Conservation (phyloP, 1,140 invertebrate genomes). For the Drosophila carrolli region DNA sequence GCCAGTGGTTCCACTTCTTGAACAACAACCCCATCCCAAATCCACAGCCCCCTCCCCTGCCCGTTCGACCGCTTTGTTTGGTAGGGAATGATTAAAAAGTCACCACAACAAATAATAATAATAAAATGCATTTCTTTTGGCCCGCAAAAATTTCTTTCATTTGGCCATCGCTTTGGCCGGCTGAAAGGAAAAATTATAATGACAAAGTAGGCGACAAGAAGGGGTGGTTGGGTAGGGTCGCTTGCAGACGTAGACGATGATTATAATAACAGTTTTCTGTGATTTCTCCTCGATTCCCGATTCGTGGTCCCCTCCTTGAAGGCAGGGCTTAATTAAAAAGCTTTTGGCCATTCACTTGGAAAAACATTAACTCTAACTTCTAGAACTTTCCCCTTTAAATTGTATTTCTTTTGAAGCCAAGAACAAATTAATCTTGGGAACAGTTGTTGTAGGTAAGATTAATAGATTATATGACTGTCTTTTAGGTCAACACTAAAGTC, state of each 20-base stretch:
- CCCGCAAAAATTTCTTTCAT: conserved; percentile 33
- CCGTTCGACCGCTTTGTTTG: neutral
- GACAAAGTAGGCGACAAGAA: conserved; percentile 74
- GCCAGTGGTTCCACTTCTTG: conserved; percentile 29
- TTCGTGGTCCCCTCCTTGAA: conserved; percentile 50
- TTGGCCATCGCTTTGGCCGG: conserved; percentile 46
- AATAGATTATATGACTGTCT: too few species aligned
- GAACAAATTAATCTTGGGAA: neutral
- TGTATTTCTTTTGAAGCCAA: neutral
- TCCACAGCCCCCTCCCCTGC: too few species aligned
- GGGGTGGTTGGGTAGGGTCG: conserved; percentile 14
- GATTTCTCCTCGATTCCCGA: conserved; percentile 59
- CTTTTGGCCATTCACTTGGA: conserved; percentile 52
- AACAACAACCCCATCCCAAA: neutral
- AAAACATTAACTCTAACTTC: conserved; percentile 4
- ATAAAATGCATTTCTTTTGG: conserved; percentile 77
- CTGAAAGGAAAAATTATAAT: conserved; percentile 71
- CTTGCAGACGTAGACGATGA: conserved; percentile 49
- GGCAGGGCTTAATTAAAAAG: conserved; percentile 76
- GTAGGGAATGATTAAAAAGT: conserved; percentile 70
- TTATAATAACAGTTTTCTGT: conserved; percentile 76
- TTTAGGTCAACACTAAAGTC: too few species aligned
- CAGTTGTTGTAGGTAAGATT: too few species aligned
- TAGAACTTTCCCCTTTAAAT: neutral
- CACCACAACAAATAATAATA: conserved; percentile 70